Base-by-base conservation (phyloP, 30 jellyfish, hydroid and myxozoan species). In the Rhopilema esculentum region DNA sequence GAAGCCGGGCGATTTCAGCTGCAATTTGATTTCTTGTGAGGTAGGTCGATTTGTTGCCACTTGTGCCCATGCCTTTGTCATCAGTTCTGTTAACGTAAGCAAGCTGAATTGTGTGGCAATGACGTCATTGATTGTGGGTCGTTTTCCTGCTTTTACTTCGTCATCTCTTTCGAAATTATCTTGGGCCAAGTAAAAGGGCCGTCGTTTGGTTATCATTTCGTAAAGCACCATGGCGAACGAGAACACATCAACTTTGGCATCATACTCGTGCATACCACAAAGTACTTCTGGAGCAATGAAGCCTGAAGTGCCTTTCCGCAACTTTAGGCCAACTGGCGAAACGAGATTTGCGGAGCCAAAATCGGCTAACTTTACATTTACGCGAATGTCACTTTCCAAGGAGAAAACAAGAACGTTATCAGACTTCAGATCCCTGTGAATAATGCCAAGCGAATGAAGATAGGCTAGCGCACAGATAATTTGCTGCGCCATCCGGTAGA, bases 331-430 rank as follows among this genome's bases (percentile, higher is more conserved):
- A 28, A 86, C 78, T 0, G 98, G 92, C 4, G 87, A 87, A 69
- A 95, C 67, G 84, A 95, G 90, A 82, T 95, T 88, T 28, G 99
- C 99, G 0, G 99, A 80, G 16, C 99, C 99, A 70, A 95, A 95
- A 69, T 95, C 99, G 12, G 98, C 82, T 69, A 95, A 48, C 66
- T 95, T 95, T 29, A 92, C 89, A 80, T 95, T 90, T 33, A 86
- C 64, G 2, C 63, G 92, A 57, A 96, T 96, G 50, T 33, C 50
- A 8, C 77, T 49, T 24, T 90, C 97, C 8, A 84, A 48, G 16
- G 98, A 91, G 79, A 90, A 95, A 31, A 95, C 49, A n/a, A 95
- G 87, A 27, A 95, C 83, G 77, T 95, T 95, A n/a, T 95, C 98
- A 19, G 98, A 82, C 62, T 95, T 95, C 83, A 95, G 32, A 72